Evolutionary conservation across 2,888 invertebrate genomes (phyloP).

Genomic region (Coelopa pilipes): DNA sequence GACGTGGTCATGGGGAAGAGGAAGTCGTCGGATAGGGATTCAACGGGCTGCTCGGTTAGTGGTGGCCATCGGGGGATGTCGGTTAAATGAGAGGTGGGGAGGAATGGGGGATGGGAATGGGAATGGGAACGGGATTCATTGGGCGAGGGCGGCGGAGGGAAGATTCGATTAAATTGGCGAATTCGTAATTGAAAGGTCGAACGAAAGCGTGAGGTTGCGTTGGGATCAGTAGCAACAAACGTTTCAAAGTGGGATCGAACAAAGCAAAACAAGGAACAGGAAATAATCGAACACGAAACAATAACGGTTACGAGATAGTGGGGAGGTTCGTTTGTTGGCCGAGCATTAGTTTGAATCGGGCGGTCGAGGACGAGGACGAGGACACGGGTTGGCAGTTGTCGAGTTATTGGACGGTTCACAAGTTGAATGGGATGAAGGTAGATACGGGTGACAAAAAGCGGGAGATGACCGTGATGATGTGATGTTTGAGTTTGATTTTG

Average conservation of each 20-base stretch:
- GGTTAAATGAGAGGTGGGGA: constrained; percentile 31
- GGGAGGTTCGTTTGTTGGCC: constrained; percentile 53
- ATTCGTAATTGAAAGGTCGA: constrained; percentile 30
- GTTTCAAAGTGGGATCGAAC: constrained; percentile 49
- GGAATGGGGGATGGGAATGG: constrained; percentile 6
- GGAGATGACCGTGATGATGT: constrained; percentile 66
- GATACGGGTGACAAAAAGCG: constrained; percentile 59
- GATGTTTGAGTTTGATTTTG: constrained; percentile 50
- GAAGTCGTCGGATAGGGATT: constrained; percentile 97
- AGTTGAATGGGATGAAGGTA: constrained; percentile 37
- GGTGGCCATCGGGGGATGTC: constrained; percentile 29
- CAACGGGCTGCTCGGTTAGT: constrained; percentile 81
- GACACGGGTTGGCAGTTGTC: constrained; percentile 53
- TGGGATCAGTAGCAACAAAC: constrained; percentile 52
- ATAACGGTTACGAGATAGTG: constrained; percentile 34
- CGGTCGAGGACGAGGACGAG: constrained; percentile 45
- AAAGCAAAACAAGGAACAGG: constrained; percentile 42
- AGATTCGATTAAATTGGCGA: constrained; percentile 37
- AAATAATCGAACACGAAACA: constrained; percentile 33
- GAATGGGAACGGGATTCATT: constrained; percentile 21
- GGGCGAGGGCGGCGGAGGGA: constrained; percentile 16
- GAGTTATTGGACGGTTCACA: constrained; percentile 45
- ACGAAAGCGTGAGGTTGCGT: constrained; percentile 43
- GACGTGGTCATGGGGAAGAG: constrained; percentile 97
- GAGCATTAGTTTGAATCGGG: constrained; percentile 50